These are phyloP conservation scores for Apeltes quadracus DNA, from an alignment of 2,113 vertebrate species.

Conservation along the genomic window DNA sequence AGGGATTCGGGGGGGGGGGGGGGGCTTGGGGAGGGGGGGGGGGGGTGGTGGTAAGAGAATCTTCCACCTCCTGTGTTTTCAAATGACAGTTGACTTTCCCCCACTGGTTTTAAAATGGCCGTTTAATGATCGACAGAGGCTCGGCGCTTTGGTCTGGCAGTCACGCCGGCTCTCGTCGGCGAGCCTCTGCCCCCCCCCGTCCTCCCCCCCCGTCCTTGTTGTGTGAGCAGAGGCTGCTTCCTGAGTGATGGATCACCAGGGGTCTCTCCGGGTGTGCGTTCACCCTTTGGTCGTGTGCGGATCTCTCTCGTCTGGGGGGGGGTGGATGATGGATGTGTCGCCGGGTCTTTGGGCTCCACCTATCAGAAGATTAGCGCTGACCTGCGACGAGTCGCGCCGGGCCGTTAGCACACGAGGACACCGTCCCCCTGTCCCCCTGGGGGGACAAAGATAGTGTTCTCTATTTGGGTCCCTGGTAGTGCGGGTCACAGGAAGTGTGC, in stretches of 20 bases:
- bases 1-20: too few species aligned
- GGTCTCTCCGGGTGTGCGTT: conserved; percentile 70
- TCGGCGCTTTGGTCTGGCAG: conserved; percentile 59
- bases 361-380: conserved; percentile 84
- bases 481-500: conserved; percentile 73
- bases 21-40: conserved; percentile 6
- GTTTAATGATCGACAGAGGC: conserved; percentile 79
- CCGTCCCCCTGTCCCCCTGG: conserved; percentile 66
- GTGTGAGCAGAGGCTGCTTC: conserved; percentile 52
- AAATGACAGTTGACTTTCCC: conserved; percentile 80
- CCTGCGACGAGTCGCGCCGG: conserved; percentile 73
- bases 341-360: conserved; percentile 75
- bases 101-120: conserved; percentile 78
- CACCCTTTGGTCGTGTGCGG: conserved; percentile 72
- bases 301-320: conserved; percentile 67
- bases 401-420: conserved; percentile 80
- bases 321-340: conserved; percentile 77
- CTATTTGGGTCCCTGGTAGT: conserved; percentile 64
- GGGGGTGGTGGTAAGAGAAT: too few species aligned
- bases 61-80: conserved; percentile 65
- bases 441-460: conserved; percentile 73
- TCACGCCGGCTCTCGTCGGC: conserved; percentile 52
- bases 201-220: too few species aligned
- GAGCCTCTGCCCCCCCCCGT: conserved; percentile 7
- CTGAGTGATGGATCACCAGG: conserved; percentile 78